Conservation (phyloP, 2,113 vertebrate species). For the Nycticebus coucang region DNA sequence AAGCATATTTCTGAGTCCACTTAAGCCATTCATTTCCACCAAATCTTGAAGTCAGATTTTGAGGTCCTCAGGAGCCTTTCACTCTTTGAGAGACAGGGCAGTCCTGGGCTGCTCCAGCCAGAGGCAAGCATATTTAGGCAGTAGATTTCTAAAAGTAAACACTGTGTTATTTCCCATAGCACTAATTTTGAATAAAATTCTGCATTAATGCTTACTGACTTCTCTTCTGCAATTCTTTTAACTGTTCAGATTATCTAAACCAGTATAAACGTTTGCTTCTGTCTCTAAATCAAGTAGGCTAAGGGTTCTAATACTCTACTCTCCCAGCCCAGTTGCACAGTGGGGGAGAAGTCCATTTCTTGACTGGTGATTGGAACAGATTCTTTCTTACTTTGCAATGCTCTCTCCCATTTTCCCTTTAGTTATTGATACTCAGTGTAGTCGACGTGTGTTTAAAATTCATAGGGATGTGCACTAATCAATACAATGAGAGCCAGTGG, state of each 20-base stretch:
- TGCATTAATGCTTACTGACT: background rate
- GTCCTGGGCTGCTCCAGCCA: background rate
- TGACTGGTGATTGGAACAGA: background rate
- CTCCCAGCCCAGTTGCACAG: background rate
- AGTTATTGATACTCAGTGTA: background rate
- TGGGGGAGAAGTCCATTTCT: background rate
- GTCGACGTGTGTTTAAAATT: background rate
- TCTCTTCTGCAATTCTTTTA: background rate
- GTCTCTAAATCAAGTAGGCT: background rate
- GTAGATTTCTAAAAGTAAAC: background rate
- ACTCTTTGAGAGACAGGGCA: background rate
- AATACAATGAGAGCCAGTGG: background rate
- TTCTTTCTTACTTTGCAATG: background rate
- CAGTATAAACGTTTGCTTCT: background rate
- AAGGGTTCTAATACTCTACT: background rate
- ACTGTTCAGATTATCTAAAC: background rate
- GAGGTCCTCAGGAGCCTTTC: background rate
- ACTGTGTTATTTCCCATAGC: background rate
- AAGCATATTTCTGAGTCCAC: background rate
- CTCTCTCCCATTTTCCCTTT: background rate
- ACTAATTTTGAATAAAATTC: constrained; percentile 49
- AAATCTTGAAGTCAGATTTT: constrained; percentile 20
- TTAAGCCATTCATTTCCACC: background rate
- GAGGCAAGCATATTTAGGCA: background rate
- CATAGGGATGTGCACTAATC: background rate